Evolutionary conservation across 2,113 vertebrate genomes (phyloP).

Genomic region (Limanda limanda): DNA sequence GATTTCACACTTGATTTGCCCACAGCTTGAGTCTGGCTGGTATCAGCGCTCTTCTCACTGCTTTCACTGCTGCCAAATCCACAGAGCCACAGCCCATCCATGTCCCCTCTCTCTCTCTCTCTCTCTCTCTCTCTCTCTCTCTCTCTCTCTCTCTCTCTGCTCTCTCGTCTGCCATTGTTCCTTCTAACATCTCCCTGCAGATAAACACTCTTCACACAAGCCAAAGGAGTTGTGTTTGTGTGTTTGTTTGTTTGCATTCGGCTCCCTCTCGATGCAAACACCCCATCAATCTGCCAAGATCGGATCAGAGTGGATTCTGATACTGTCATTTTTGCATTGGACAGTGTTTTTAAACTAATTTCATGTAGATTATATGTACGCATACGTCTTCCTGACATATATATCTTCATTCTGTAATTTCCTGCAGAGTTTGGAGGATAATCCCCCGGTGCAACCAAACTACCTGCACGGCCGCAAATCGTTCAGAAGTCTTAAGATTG

Average conservation of each 20-base stretch:
- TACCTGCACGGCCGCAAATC: constrained; percentile 28
- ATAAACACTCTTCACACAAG: constrained; percentile 56
- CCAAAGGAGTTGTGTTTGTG: constrained; percentile 58
- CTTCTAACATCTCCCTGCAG: constrained; percentile 38
- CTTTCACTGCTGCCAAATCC: constrained; percentile 79
- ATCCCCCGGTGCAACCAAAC: constrained; percentile 30
- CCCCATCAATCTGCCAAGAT: constrained; percentile 58
- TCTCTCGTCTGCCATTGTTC: constrained; percentile 45
- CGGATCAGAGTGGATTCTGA: constrained; percentile 25
- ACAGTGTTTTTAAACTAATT: constrained; percentile 1
- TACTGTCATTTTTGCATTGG: constrained; percentile 1
- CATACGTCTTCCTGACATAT: constrained; percentile 16
- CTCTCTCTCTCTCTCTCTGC: background rate
- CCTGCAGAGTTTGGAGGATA: constrained; percentile 19
- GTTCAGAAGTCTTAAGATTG: constrained; percentile 55
- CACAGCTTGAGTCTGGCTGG: constrained; percentile 79
- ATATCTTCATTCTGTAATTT: constrained; percentile 50
- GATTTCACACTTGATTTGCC: constrained; percentile 81
- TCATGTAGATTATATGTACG: background rate
- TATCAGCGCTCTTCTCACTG: constrained; percentile 64
- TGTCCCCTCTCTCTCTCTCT: background rate
- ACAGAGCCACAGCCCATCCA: constrained; percentile 62
- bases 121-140: constrained; percentile 19
- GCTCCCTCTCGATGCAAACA: constrained; percentile 59
- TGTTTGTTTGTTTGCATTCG: constrained; percentile 73